Conservation (phyloP, 2,113 vertebrate genomes). For the Hyperopisus bebe region DNA sequence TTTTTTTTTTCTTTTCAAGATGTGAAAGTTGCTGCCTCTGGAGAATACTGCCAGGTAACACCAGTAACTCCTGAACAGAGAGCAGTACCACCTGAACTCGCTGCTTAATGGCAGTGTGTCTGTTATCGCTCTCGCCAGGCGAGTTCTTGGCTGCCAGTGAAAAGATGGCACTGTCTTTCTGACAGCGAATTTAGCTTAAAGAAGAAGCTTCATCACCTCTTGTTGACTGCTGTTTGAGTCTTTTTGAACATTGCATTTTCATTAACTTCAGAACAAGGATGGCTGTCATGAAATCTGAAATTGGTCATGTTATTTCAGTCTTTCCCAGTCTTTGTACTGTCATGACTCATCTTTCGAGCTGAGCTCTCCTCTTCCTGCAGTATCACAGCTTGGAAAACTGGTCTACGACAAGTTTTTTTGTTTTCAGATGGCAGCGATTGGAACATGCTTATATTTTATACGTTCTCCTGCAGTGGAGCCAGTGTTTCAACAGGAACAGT, state of each 20-base stretch:
- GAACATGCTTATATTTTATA: background rate
- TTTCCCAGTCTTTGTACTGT: background rate
- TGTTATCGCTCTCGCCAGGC: background rate
- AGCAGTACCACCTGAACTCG: background rate
- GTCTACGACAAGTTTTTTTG: background rate
- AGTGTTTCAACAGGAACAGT: background rate
- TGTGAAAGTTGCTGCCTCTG: background rate
- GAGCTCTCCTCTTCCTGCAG: background rate
- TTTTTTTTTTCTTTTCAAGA: background rate
- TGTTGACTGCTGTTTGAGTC: background rate
- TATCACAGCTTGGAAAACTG: background rate
- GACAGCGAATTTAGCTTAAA: background rate
- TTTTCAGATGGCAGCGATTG: background rate
- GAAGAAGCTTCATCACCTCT: background rate
- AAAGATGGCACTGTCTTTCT: background rate
- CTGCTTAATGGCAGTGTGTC: background rate
- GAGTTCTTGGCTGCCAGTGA: background rate
- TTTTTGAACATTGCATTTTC: background rate
- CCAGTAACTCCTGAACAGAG: background rate
- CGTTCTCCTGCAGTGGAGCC: background rate
- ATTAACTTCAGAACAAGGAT: background rate
- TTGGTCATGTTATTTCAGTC: background rate
- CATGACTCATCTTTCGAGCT: background rate
- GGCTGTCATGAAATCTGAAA: slow-evolving; percentile 7
- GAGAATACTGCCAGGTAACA: background rate